Base-by-base conservation (phyloP, 2,113 vertebrate genomes). In the Poecilia latipinna region DNA sequence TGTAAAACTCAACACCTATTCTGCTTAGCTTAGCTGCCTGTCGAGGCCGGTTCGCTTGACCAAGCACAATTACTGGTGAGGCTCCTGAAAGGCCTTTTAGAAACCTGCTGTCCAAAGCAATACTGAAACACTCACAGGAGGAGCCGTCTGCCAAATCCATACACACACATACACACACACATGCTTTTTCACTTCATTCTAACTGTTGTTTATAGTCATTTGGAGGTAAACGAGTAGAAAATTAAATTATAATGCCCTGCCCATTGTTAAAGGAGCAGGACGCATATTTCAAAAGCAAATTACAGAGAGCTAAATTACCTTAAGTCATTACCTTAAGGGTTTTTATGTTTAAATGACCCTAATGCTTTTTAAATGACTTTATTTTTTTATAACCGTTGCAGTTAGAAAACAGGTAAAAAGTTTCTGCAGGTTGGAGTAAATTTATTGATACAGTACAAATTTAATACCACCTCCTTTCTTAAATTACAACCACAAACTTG, bases 41-140 rank as follows among this genome's bases (percentile, higher is more conserved):
- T 75, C 61, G 78, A 87, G 83, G 89, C 86, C 89, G 81, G 82
- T 93, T 94, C 84, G 70, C 93, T 94, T 91, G 93, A 94, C 90
- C 93, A 92, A 94, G 94, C 94, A 94, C 82, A 94, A 93, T 93
- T 89, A 86, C 87, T 72, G 62, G 17, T 44, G 83, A 88, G 80
- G 79, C 90, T 90, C 90, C 92, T 94, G 91, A 94, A 94, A 93
- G 92, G 90, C 87, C 89, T 90, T 88, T 87, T 89, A 86, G 88
- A 93, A 94, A 92, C 72, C 75, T 94, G 93, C 94, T 94, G 93
- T 89, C 89, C 86, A 86, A 90, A 92, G 93, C 91, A 93, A 93
- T 93, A 93, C 88, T 80, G 82, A 84, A 82, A 89, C 85, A 86
- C 90, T 88, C 88, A 90, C 88, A 89, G 88, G 89, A 92, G 90